A percentile compares a stretch with the other conserved stretches of the same genome.
Evolutionary conservation across 1,140 invertebrate genomes (phyloP).

Genomic region (Pteromalus puparum): DNA sequence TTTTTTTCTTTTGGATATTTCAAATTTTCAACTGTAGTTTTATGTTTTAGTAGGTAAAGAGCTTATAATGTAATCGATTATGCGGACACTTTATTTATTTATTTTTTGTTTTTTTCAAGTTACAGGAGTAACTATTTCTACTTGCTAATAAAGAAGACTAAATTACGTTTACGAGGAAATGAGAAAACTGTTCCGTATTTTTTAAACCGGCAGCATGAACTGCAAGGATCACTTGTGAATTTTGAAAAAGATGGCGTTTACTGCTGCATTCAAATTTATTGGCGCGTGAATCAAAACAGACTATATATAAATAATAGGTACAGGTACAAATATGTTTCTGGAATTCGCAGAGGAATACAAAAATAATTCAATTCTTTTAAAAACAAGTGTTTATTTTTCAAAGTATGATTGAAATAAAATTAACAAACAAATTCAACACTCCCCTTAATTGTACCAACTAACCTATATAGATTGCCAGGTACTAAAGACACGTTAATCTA

Average conservation of each 20-base stretch:
- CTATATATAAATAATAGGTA: background rate
- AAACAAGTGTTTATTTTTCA: constrained; percentile 7
- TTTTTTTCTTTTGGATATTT: background rate
- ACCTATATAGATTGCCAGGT: background rate
- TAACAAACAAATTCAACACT: background rate
- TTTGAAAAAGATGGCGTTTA: background rate
- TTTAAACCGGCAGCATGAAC: background rate
- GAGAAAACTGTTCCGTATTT: background rate
- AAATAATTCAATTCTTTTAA: background rate
- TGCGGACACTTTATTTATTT: too few relatives aligned
- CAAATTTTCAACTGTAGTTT: background rate
- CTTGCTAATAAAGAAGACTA: too few relatives aligned
- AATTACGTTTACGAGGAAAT: background rate
- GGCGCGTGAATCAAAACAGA: background rate
- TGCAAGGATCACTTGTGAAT: background rate
- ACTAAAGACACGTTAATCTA: background rate
- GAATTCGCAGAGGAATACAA: background rate
- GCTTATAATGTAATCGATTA: too few relatives aligned
- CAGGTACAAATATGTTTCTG: background rate
- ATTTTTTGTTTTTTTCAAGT: too few relatives aligned
- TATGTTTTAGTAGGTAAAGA: background rate
- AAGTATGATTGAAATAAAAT: constrained; percentile 25
- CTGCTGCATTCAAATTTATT: background rate
- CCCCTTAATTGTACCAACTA: background rate
- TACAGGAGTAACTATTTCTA: too few relatives aligned